Base-by-base conservation (phyloP, 2,888 invertebrate species). In the Cataglyphis livida region DNA sequence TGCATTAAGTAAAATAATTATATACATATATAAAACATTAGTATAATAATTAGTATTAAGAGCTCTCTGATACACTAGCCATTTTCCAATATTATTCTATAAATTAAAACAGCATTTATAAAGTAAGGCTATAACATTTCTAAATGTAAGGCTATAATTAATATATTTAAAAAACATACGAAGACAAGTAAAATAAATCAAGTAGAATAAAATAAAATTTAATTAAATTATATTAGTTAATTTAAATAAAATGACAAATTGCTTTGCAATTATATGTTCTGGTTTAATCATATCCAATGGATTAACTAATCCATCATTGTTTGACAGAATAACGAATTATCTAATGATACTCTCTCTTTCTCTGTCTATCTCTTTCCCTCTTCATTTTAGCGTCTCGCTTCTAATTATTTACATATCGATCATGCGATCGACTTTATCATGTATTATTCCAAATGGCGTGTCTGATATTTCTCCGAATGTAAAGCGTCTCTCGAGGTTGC, bases 391-490 rank as follows among this genome's bases (percentile, higher is more conserved):
- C 25, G n/a, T 7, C 32, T 18, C 9, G 10, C 12, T n/a, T n/a
- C 48, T 68, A 68, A 66, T 66, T 66, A 28, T 66, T 51, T 25
- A 25, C 1, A 25, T 59, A 59, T 71, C 71, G 32, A 6, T 21
- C 21, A 44, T 54, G 18, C n/a, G 9, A 59, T 51, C 41, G 12
- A 25, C 15, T 0, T 28, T 28, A 44, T 1, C n/a, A 57, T 44
- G 7, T 76, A 28, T 65, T 7, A 78, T 70, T 79, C 1, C 21
- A 44, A 78, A 78, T 15, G 21, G 21, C 21, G n/a, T 18, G n/a
- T 4, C 25, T 70, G 12, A 44, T 57, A 70, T 59, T 71, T 71
- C 59, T 59, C 59, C 59, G 41, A 44, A 18, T 21, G 9, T 38
- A 32, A 41, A 12, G 41, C 18, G 21, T 79, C 12, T 68, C 25